Evolutionary conservation across 2,797 vertebrate species (phyloP).

Genomic region (Hoplostethus atlanticus): DNA sequence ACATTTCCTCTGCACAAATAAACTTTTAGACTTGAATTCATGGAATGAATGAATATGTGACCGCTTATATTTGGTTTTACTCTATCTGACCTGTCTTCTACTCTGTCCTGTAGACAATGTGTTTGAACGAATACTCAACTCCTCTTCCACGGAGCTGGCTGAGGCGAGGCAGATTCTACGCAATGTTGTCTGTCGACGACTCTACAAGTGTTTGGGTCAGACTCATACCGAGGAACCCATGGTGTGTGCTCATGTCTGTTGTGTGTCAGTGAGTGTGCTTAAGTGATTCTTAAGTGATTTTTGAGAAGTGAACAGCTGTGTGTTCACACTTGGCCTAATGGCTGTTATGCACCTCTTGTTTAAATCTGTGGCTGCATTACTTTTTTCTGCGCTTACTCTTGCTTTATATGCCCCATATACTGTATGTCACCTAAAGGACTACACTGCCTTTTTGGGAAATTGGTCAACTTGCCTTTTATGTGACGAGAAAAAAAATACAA

Average conservation of each 20-base stretch:
- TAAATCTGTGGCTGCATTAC: neutral
- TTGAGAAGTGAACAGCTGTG: too few relatives aligned
- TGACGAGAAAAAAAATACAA: too few relatives aligned
- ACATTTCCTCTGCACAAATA: too few relatives aligned
- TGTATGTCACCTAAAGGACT: too few relatives aligned
- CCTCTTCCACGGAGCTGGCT: slow-evolving; percentile 80
- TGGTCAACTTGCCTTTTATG: too few relatives aligned
- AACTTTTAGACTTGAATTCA: too few relatives aligned
- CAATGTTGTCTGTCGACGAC: slow-evolving; percentile 86
- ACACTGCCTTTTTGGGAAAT: too few relatives aligned
- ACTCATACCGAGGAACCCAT: slow-evolving; percentile 77
- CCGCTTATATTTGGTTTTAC: neutral
- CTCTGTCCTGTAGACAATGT: slow-evolving; percentile 86
- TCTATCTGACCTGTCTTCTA: neutral
- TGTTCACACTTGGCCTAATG: too few relatives aligned
- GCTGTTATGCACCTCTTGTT: too few relatives aligned
- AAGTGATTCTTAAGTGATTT: neutral
- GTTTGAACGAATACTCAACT: slow-evolving; percentile 93
- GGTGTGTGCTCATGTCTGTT: slow-evolving; percentile 72
- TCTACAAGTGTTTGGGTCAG: slow-evolving; percentile 94
- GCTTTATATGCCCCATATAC: too few relatives aligned
- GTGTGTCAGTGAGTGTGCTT: neutral
- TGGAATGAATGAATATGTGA: too few relatives aligned
- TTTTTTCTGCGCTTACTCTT: neutral
- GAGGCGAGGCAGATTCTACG: slow-evolving; percentile 87